These are phyloP conservation scores for Beris morrisii DNA, from an alignment of 2,888 invertebrate genomes.

Conservation along the genomic window DNA sequence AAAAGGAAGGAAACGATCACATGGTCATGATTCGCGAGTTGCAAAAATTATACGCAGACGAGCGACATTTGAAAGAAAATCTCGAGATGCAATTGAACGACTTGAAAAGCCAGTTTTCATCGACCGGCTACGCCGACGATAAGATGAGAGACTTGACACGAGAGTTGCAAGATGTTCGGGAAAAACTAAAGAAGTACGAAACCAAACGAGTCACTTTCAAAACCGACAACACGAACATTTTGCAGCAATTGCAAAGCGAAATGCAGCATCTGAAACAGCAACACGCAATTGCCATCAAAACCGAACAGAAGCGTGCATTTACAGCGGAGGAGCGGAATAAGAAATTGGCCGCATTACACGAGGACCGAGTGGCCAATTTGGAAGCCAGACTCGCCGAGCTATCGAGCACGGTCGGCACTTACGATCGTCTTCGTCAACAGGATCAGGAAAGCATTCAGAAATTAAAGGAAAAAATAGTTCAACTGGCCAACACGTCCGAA, in stretches of 20 bases:
- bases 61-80: slow-evolving; percentile 73
- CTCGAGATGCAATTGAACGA: slow-evolving; percentile 67
- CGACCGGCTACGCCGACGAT: slow-evolving; percentile 48
- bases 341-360: slow-evolving; percentile 69
- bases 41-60: slow-evolving; percentile 73
- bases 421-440: slow-evolving; percentile 67
- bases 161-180: slow-evolving; percentile 66
- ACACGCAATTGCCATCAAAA: slow-evolving; percentile 68
- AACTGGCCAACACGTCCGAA: slow-evolving; percentile 42
- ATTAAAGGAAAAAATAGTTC: slow-evolving; percentile 44
- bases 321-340: slow-evolving; percentile 73
- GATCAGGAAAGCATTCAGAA: too few relatives aligned
- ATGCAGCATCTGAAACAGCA: slow-evolving; percentile 73
- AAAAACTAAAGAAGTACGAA: slow-evolving; percentile 67
- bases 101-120: slow-evolving; percentile 56
- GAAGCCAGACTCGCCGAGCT: slow-evolving; percentile 78
- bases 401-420: slow-evolving; percentile 75
- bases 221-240: slow-evolving; percentile 57
- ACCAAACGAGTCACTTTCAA: slow-evolving; percentile 38
- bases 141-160: slow-evolving; percentile 60
- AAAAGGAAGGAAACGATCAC: slow-evolving; percentile 78
- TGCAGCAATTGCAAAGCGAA: slow-evolving; percentile 72
- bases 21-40: slow-evolving; percentile 77
- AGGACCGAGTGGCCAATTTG: slow-evolving; percentile 73
- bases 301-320: slow-evolving; percentile 73